Conservation (phyloP, 2,797 vertebrate genomes). For the Acanthurus leucopareius region DNA sequence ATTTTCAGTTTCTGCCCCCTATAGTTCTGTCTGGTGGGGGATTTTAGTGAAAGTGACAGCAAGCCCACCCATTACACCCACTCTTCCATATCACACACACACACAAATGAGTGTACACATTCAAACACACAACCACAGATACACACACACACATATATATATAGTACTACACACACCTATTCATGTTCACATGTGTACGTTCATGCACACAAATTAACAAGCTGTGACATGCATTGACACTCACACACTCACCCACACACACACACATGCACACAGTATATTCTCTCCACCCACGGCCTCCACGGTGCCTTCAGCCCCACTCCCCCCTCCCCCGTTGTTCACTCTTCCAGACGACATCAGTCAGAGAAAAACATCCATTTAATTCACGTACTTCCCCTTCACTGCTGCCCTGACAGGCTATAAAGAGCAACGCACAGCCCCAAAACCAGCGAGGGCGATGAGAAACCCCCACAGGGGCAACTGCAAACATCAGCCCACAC, state of each 20-base stretch:
- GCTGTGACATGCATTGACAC: constrained; percentile 4
- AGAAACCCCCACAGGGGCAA: constrained; percentile 43
- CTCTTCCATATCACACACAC: constrained; percentile 26
- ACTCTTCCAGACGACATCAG: constrained; percentile 48
- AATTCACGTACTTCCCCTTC: constrained; percentile 37
- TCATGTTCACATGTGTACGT: constrained; percentile 21
- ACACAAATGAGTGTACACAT: constrained; percentile 2
- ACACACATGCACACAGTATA: neutral
- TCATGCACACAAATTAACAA: constrained; percentile 36
- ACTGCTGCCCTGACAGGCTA: constrained; percentile 19
- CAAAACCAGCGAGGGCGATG: constrained; percentile 5
- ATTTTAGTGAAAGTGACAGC: constrained; percentile 72
- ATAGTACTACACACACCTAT: neutral
- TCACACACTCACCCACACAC: constrained; percentile 1
- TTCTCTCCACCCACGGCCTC: constrained; percentile 42
- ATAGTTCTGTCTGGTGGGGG: constrained; percentile 45
- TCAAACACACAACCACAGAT: constrained; percentile 8
- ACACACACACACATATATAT: constrained; percentile 11
- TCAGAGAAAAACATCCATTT: constrained; percentile 54
- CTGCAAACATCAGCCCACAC: constrained; percentile 37
- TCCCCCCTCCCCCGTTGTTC: constrained; percentile 11
- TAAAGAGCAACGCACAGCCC: constrained; percentile 9
- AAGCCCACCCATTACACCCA: constrained; percentile 58
- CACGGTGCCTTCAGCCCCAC: constrained; percentile 21
- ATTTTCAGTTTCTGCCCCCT: constrained; percentile 54